Base-by-base conservation (phyloP, 1,140 invertebrate species). In the Trichonephila inaurata region DNA sequence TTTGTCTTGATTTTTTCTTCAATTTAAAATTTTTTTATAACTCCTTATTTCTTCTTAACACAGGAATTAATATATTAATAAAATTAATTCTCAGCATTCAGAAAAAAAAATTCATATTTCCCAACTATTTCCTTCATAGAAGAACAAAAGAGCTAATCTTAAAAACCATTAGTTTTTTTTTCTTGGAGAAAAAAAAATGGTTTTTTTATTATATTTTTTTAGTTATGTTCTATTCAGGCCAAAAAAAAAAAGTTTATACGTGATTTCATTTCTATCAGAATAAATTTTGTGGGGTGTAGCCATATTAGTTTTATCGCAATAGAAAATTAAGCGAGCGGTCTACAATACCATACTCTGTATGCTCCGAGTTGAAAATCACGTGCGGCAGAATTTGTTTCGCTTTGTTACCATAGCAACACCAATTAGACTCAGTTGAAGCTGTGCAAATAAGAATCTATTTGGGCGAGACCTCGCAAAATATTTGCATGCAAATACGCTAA, bases 381-480 rank as follows among this genome's bases (percentile, higher is more conserved):
- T 58, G 82, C 51, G 51, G 40, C 18, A 60, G 51, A 83, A 60
- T 24, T 83, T 83, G 82, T 83, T 83, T 58, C 82, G 82, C 21
- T 83, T 51, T 60, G 21, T 83, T 58, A 28, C 51, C 82, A 83
- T 83, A 28, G 82, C 40, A 83, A 83, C 82, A 40, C 69, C 69
- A 77, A 77, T 77, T 77, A 77, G 69, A 77, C 69, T 77, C 69
- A 14, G 28, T 77, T 77, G 33, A 77, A 77, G 69, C 69, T 77
- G 69, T 77, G 69, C 69, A 77, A 77, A 77, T 77, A 77, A 77
- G 28, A 77, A 77, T 77, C 28, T 77, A 77, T 77, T 77, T 77
- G 14, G 16, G 69, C 69, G 28, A 77, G 28, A 77, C 33, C 18
- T 77, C 33, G 28, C 33, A 40, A 77, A 77, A 77, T 77, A 77